Conservation (phyloP, 2,113 vertebrate species). For the Cyprinus carpio region DNA sequence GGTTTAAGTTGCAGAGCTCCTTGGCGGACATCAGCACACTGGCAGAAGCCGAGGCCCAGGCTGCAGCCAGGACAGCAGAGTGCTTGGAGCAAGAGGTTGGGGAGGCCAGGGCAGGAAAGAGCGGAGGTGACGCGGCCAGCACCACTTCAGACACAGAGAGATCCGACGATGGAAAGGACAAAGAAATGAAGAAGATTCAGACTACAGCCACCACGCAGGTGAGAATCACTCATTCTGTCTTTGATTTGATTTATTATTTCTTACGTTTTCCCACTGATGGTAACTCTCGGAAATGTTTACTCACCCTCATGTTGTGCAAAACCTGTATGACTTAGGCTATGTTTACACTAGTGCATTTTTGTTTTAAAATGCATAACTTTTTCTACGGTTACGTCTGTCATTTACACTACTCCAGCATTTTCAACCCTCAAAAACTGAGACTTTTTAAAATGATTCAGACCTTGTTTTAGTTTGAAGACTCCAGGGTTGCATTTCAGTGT, state of each 20-base stretch:
- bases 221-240: conserved; percentile 47
- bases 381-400: too few relatives aligned
- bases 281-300: background rate
- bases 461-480: too few relatives aligned
- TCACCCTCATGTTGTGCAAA: background rate
- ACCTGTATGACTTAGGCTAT: background rate
- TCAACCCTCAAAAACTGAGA: too few relatives aligned
- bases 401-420: too few relatives aligned
- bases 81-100: conserved; percentile 80
- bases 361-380: too few relatives aligned
- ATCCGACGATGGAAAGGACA: conserved; percentile 96
- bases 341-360: too few relatives aligned
- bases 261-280: background rate
- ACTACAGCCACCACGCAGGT: conserved; percentile 97
- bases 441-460: too few relatives aligned
- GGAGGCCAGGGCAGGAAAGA: conserved; percentile 82
- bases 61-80: conserved; percentile 77
- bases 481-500: too few relatives aligned
- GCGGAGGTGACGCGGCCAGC: conserved; percentile 85
- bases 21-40: conserved; percentile 86
- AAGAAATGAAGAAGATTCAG: conserved; percentile 96
- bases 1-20: conserved; percentile 77
- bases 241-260: background rate
- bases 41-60: conserved; percentile 77
- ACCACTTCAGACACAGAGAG: conserved; percentile 89